Percentiles rank a stretch among this genome's conserved stretches.
These are phyloP conservation scores for Tychaedon coryphoeus DNA, from an alignment of 2,113 vertebrate species.

Conservation along the genomic window DNA sequence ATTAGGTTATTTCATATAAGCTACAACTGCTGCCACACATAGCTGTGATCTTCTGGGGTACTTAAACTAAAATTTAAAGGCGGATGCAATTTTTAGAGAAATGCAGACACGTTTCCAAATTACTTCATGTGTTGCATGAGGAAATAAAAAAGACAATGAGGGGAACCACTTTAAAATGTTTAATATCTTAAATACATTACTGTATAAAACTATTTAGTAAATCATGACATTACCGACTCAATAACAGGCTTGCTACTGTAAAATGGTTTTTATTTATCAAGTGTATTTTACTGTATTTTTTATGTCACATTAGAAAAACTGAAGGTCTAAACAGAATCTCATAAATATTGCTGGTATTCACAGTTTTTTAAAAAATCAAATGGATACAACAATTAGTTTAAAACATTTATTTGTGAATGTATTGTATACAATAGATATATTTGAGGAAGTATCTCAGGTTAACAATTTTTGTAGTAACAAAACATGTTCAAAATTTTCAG, in stretches of 20 bases:
- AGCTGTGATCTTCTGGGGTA: neutral
- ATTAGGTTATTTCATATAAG: neutral
- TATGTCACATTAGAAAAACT: neutral
- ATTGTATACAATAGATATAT: fast-evolving
- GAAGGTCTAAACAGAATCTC: neutral
- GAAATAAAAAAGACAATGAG: neutral
- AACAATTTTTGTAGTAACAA: neutral
- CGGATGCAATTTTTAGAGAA: neutral
- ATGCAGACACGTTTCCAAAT: neutral
- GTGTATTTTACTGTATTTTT: neutral
- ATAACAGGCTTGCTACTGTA: neutral
- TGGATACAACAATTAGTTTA: neutral
- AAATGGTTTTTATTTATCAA: neutral
- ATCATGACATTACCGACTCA: fast-evolving
- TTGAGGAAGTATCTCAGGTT: neutral
- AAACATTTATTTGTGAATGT: neutral
- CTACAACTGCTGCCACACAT: neutral
- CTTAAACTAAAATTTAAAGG: neutral
- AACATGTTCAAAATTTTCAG: neutral
- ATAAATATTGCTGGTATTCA: neutral
- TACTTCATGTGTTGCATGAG: neutral
- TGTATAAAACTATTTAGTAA: neutral
- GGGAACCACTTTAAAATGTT: neutral
- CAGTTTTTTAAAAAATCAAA: neutral
- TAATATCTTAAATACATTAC: neutral